Base-by-base conservation (phyloP, 1,140 invertebrate genomes). In the Ooceraea biroi region DNA sequence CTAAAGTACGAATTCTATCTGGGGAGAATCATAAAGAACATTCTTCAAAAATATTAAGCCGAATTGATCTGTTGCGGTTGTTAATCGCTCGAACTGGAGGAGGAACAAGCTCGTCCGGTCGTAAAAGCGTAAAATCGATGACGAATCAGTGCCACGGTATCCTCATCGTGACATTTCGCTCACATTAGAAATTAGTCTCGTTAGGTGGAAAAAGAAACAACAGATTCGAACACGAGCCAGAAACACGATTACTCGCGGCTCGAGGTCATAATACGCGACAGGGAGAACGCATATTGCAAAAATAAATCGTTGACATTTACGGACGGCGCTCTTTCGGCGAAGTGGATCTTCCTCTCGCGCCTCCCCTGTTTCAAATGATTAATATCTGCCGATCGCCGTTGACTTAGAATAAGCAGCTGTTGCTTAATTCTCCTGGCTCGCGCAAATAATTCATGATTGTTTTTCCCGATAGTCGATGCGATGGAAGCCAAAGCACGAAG, bases 271-370 rank as follows among this genome's bases (percentile, higher is more conserved):
- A 78, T 78, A 57, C 50, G 61, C 25, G 44, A 17, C 19, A 27
- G 36, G 36, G 7, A 2, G 11, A 17, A 30, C 10, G 82, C 60
- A 58, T 48, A 82, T 14, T 87, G 57, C 52, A 85, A 87, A 88
- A 88, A 88, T 88, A 88, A 88, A 80, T 84, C 73, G 60, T 84
- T 74, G 86, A 88, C 86, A 84, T 66, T 83, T 52, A 82, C 48
- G 58, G 44, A 22, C 25, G 63, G 22, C 2, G n/a, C 10, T 46
- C 55, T 48, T 78, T 68, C 50, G 17, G 14, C 17, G 50, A 50
- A 14, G 52, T 57, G 25, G 27, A 25, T 52, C 14, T 50, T 25
- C 25, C 11, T 63, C 58, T n/a, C n/a, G n/a, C n/a, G n/a, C n/a
- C 11, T 14, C 12, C 66, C n/a, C 14, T 55, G 41, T 57, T 68